Base-by-base conservation (phyloP, 1,140 invertebrate genomes). In the Pseudomyrmex sp. region DNA sequence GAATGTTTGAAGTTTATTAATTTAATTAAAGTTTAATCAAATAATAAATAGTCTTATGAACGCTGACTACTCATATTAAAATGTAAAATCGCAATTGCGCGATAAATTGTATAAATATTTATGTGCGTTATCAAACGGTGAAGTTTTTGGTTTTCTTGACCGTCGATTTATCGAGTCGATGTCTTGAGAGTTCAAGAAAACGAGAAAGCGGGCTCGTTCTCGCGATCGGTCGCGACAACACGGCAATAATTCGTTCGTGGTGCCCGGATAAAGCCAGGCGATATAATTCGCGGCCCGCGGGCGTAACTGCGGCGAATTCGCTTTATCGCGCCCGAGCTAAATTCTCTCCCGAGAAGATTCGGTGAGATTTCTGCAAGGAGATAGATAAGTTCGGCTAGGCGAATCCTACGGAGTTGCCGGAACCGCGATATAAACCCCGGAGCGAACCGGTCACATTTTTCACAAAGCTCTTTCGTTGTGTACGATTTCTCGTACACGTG, bases 381-480 rank as follows among this genome's bases (percentile, higher is more conserved):
- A 88, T 88, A 88, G 87, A 88, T 85, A 88, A 88, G 76, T 88
- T 88, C 18, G 59, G 74, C 72, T 18, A 26, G 66, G n/a, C 75
- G 66, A 82, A 85, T 82, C 61, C 35, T 52, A 65, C 18, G 26
- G 63, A 20, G 56, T 35, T 35, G 46, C 8, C 23, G 73, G 54
- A 72, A 15, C 72, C 54, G 56, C 15, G 18, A 20, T 56, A 82
- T 82, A 82, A 87, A 85, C 76, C 20, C 76, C 20, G 54, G 54
- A 59, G 69, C 80, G 84, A 84, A 87, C 50, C 58, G 50, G 83
- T 85, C 82, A 87, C 74, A 68, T 86, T 87, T 87, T 87, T 87
- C 70, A 66, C 23, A 46, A 63, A 73, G 35, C 70, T 82, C 20
- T 63, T 65, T 26, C 15, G 50, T 18, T 58, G 10, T 50, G 13